Conservation (phyloP, 2,113 vertebrate species). For the Ptilonorhynchus violaceus region DNA sequence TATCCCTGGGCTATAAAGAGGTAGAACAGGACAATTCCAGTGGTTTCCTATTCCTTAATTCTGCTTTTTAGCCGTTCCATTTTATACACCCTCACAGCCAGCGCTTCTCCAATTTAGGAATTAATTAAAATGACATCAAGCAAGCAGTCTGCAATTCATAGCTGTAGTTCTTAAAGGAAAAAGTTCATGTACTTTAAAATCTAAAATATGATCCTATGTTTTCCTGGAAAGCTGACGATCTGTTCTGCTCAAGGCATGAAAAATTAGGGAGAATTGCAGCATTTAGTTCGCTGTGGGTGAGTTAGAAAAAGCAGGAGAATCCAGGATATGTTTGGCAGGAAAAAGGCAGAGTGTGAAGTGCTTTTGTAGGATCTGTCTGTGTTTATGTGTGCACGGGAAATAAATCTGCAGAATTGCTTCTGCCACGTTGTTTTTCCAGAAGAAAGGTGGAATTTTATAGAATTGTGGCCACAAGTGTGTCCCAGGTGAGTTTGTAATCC, state of each 20-base stretch:
- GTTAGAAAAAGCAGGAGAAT: neutral
- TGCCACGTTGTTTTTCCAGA: neutral
- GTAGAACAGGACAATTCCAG: neutral
- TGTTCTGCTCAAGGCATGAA: neutral
- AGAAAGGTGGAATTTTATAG: accelerated
- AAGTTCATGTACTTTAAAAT: neutral
- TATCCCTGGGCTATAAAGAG: neutral
- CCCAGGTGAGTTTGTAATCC: neutral
- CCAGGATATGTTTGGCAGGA: neutral
- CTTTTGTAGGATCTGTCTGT: neutral
- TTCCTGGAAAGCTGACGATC: neutral
- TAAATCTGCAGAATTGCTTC: neutral
- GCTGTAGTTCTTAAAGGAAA: neutral
- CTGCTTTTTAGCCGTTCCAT: neutral
- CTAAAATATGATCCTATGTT: neutral
- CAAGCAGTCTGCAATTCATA: neutral
- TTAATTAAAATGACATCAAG: neutral
- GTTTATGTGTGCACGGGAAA: no score
- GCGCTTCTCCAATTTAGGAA: neutral
- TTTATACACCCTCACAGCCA: neutral
- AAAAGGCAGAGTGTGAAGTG: neutral
- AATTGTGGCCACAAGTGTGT: neutral
- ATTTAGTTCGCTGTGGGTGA: neutral
- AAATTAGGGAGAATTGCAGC: neutral
- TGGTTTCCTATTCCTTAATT: neutral